A percentile compares a stretch with the other conserved stretches of the same genome.
phyloP scores from a whole-genome alignment of 2,888 invertebrate genomes.

The Stomorhina lunata region DNA sequence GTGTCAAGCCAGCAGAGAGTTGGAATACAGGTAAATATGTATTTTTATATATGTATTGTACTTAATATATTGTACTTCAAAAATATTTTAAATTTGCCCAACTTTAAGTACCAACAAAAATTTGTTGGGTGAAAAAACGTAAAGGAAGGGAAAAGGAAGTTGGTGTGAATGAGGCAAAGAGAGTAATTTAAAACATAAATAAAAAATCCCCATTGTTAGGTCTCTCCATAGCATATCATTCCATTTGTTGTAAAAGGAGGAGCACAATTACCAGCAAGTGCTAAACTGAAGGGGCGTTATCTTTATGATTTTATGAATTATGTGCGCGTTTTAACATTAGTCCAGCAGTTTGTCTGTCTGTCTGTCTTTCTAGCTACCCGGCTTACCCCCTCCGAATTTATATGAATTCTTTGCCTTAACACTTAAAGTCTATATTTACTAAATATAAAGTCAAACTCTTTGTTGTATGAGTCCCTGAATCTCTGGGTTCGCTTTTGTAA shows the following conservation, averaged over 20 bases:
- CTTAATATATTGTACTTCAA: not conserved
- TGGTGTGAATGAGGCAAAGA: not conserved
- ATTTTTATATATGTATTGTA: not conserved
- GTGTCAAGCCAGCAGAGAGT: constrained; percentile 44
- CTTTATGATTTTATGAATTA: constrained; percentile 64
- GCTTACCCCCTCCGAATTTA: not conserved
- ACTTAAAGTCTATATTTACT: constrained; percentile 38
- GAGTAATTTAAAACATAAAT: not conserved
- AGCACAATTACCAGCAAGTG: constrained; percentile 61
- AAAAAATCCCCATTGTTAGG: not conserved
- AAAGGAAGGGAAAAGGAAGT: not conserved
- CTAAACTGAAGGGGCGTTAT: constrained; percentile 67
- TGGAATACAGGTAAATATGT: constrained; percentile 12
- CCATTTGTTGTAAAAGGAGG: constrained; percentile 59
- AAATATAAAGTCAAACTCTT: constrained; percentile 8
- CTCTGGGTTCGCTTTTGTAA: constrained; percentile 30
- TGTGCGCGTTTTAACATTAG: constrained; percentile 10
- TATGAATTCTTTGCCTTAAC: not conserved
- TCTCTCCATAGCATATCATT: constrained; percentile 8
- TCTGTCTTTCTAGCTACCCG: constrained; percentile 19
- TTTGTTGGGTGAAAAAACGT: not conserved
- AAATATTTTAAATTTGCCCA: too few species aligned
- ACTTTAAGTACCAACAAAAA: too few species aligned
- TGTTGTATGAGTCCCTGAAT: constrained; percentile 16
- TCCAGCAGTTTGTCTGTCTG: not conserved